Percentiles rank a stretch among this genome's conserved stretches.
Conservation (phyloP, 2,888 invertebrate genomes). For the Himalopsyche japonica region DNA sequence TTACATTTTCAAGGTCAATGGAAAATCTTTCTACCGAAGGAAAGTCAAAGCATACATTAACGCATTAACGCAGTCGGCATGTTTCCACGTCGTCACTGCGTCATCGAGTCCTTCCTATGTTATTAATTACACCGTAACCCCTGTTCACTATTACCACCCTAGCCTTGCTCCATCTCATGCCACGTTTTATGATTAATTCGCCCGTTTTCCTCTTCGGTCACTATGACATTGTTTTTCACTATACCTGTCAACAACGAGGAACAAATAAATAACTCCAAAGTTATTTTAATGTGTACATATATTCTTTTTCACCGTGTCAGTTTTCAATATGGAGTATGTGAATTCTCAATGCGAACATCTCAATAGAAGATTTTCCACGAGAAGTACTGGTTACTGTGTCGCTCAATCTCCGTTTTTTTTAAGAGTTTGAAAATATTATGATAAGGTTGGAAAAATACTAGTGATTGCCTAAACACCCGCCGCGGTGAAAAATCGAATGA, state of each 20-base stretch:
- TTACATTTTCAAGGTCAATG: not conserved
- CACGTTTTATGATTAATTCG: constrained; percentile 18
- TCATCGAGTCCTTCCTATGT: not conserved
- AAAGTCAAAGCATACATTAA: not conserved
- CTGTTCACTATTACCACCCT: not conserved
- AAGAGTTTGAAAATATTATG: no score
- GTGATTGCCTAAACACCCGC: no score
- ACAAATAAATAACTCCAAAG: not conserved
- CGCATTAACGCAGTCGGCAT: not conserved
- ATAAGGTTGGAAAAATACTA: no score
- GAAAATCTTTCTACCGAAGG: not conserved
- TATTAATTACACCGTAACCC: constrained; percentile 7
- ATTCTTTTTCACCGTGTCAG: no score
- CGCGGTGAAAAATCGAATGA: no score
- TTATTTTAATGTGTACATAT: no score
- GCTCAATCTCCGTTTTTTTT: no score
- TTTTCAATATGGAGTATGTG: no score
- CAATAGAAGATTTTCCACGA: no score
- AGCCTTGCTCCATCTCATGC: not conserved
- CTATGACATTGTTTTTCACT: constrained; percentile 32
- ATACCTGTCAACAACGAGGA: not conserved
- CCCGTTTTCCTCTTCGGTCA: not conserved
- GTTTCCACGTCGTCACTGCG: not conserved
- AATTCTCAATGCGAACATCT: no score
- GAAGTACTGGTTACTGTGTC: no score